Evolutionary conservation across 2,113 vertebrate species (phyloP).

Genomic region (Chaetura pelagica): DNA sequence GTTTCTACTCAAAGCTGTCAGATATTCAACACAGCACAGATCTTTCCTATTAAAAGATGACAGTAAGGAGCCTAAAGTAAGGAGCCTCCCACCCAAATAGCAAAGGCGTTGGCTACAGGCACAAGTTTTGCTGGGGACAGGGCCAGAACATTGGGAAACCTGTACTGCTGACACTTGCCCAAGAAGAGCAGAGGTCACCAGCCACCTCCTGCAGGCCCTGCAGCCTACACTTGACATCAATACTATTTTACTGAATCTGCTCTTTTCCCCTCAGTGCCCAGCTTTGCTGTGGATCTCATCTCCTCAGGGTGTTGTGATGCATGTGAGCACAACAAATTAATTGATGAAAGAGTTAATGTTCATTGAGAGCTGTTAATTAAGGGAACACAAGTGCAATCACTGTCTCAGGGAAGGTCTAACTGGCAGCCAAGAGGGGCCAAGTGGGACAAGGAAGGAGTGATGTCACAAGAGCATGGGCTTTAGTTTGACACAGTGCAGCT

Average conservation of each 20-base stretch:
- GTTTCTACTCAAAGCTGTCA: background rate
- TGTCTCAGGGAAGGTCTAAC: background rate
- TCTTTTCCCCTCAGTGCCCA: background rate
- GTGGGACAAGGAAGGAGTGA: background rate
- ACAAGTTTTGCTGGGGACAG: background rate
- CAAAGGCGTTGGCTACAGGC: background rate
- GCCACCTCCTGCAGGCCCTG: background rate
- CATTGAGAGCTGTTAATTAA: background rate
- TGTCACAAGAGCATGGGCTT: background rate
- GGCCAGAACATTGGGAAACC: background rate
- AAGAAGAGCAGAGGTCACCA: background rate
- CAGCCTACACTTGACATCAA: background rate
- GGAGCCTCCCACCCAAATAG: background rate
- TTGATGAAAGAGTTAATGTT: background rate
- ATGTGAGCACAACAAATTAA: background rate
- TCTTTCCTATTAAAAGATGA: background rate
- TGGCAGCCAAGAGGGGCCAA: background rate
- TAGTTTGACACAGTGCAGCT: background rate
- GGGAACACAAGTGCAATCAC: background rate
- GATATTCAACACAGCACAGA: background rate
- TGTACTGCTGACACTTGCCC: background rate
- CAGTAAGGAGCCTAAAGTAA: background rate
- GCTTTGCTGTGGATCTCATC: background rate
- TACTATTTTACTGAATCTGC: background rate
- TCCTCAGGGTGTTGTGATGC: fast-evolving